These are phyloP conservation scores for Sinosuthora webbiana DNA, from an alignment of 2,113 vertebrate genomes.

Conservation along the genomic window DNA sequence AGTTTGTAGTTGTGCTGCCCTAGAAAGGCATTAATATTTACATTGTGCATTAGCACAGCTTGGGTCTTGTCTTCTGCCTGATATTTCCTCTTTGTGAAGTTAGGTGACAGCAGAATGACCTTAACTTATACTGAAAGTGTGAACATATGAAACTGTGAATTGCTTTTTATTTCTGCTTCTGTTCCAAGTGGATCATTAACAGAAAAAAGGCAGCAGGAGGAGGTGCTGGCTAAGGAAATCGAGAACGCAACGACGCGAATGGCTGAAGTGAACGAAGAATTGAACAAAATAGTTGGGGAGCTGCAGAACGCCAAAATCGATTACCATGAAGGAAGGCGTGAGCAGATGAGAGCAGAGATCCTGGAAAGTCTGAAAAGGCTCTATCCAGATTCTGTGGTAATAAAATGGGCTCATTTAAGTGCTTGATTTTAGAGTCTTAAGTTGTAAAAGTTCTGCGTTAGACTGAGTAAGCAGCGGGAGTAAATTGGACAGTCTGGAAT, in stretches of 20 bases:
- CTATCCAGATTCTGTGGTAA: slow-evolving; percentile 88
- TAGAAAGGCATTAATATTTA: background rate
- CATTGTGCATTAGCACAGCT: accelerated
- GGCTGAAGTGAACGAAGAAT: slow-evolving; percentile 80
- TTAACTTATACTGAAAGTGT: background rate
- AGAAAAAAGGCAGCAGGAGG: slow-evolving; percentile 76
- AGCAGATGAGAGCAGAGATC: slow-evolving; percentile 82
- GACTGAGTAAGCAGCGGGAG: background rate
- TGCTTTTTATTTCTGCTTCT: background rate
- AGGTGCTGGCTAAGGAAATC: slow-evolving; percentile 74
- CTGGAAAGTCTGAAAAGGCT: slow-evolving; percentile 83
- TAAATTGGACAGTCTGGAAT: background rate
- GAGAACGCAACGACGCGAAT: slow-evolving; percentile 68
- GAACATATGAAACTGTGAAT: background rate
- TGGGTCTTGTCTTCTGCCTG: background rate
- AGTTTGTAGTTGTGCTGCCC: background rate
- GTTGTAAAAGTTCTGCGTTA: background rate
- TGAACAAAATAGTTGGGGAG: slow-evolving; percentile 76
- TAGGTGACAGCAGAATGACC: background rate
- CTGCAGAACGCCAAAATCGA: slow-evolving; percentile 85
- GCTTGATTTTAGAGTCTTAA: background rate
- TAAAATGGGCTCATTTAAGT: background rate
- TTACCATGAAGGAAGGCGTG: slow-evolving; percentile 81
- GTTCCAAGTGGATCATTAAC: slow-evolving; percentile 74
- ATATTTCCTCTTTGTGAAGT: background rate